Evolutionary conservation across 92 coral and sea anemone species (phyloP), one percentile per base, ranked within the genome.

Genomic region (Epizoanthus scotinus): DNA sequence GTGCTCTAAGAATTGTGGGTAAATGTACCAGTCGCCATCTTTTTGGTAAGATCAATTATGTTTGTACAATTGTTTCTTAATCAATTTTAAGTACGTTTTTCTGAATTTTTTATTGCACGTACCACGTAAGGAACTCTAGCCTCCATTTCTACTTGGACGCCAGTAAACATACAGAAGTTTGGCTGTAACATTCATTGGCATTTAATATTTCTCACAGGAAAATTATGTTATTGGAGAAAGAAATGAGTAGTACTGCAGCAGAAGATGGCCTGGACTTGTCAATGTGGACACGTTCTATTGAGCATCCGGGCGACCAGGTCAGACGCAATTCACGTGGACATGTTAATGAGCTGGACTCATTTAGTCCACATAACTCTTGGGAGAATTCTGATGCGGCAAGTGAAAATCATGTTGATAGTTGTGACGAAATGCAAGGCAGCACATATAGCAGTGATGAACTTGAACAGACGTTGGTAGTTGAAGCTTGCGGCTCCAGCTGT

Each of bases 151-250:
- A 0, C 12, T 10, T 44, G 50, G 50, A 44, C 0, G 12, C 50
- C 8, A 8, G 50, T 44, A 44, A 44, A 44, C 12, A 47, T 47
- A 47, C 17, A 10, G 15, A 47, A 47, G 15, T 0, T 13, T 47
- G 17, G 52, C 17, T 14, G 10, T 14, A 47, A 47, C 0, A 47
- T 1, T 47, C 12, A 47, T 47, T 47, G 14, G 52, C 2, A 9
- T 13, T 47, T 47, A 47, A 9, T 47, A 15, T 9, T 47, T 47
- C 2, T 9, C 50, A 24, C 47, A 73, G 79, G 64, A 18, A 31
- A 55, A 73, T 73, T 73, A 49, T 26, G 7, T 54, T 25, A 25
- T 34, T 73, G 62, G 79, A 73, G 64, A 50, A 73, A 29, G 66
- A 73, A 73, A 73, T 73, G 40, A 10, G 53, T 12, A 55, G 55